phyloP scores from a whole-genome alignment of 1,140 invertebrate species.

The Whitmania pigra region DNA sequence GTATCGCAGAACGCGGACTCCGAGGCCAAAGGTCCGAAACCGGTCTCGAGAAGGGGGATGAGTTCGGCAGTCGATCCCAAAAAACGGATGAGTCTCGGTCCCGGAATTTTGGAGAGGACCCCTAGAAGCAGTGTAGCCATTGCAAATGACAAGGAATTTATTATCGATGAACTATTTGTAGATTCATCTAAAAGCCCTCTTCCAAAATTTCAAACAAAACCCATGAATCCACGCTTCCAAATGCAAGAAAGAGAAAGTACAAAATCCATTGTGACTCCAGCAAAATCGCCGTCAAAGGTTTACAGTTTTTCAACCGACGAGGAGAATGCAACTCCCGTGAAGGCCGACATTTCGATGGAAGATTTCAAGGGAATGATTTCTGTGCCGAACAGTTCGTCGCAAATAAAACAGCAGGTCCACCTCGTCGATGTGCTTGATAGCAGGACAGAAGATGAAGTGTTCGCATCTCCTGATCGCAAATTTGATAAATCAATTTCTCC shows the following conservation, averaged over 20 bases:
- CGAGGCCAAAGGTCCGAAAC: too few relatives aligned
- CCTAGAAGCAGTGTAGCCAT: neutral
- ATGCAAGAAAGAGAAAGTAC: neutral
- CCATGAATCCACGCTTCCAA: neutral
- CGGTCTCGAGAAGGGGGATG: neutral
- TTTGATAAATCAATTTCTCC: too few relatives aligned
- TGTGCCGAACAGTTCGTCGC: too few relatives aligned
- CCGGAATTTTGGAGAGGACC: neutral
- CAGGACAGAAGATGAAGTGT: too few relatives aligned
- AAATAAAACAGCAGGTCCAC: too few relatives aligned
- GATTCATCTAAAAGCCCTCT: neutral
- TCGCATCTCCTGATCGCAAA: too few relatives aligned
- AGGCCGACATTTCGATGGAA: neutral
- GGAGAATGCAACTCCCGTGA: neutral
- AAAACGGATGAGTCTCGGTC: neutral
- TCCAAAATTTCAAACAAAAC: neutral
- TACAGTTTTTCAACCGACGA: neutral
- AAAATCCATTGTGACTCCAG: neutral
- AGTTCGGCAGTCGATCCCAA: neutral
- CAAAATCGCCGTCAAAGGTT: neutral
- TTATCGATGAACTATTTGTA: neutral
- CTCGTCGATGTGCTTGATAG: too few relatives aligned
- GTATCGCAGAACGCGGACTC: neutral
- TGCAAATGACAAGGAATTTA: slow-evolving; percentile 5
- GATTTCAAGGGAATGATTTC: too few relatives aligned